Base-by-base conservation (phyloP, 1,140 invertebrate species). In the Frieseomelitta varia region DNA sequence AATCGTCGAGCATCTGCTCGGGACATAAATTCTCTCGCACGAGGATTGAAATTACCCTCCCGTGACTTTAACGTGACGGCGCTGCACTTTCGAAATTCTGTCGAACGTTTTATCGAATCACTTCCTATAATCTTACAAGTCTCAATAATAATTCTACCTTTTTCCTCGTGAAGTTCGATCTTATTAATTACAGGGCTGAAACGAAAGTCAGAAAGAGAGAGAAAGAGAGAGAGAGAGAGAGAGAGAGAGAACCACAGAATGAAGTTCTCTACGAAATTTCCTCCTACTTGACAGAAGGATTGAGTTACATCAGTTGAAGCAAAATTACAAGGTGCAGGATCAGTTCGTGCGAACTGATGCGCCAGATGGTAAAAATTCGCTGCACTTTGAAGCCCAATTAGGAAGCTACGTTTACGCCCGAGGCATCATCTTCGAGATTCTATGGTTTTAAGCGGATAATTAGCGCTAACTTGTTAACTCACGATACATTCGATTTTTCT, bases 221-320 rank as follows among this genome's bases (percentile, higher is more conserved):
- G 34, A 74, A 14, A 56, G 53, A 1, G 19, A n/a, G 39, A 77
- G 34, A 30, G 30, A 30, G 30, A 53, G 34, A 4, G n/a, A 8
- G 34, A 74, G 21, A 55, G 53, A 1, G 19, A n/a, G 34, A 77
- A 72, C 74, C 79, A 79, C 79, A 82, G 81, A 88, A 72, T 8
- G 51, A 55, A 79, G 34, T 68, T 71, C 1, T 47, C 47, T 39
- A 39, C 30, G 56, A 75, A n/a, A 8, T 73, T 30, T 17, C 27
- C 61, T 67, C 17, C 58, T 27, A 65, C n/a, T 17, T 30, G 79
- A 30, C 39, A 10, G 51, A 21, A 63, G 68, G 75, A 92, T 93
- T 90, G 91, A 92, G 90, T 88, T 89, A 84, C 90, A 92, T 92
- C 91, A 88, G 68, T 89, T 74, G 56, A 39, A 83, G 53, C 73